Evolutionary conservation across 2,888 invertebrate species (phyloP).

Genomic region (Deilephila elpenor): DNA sequence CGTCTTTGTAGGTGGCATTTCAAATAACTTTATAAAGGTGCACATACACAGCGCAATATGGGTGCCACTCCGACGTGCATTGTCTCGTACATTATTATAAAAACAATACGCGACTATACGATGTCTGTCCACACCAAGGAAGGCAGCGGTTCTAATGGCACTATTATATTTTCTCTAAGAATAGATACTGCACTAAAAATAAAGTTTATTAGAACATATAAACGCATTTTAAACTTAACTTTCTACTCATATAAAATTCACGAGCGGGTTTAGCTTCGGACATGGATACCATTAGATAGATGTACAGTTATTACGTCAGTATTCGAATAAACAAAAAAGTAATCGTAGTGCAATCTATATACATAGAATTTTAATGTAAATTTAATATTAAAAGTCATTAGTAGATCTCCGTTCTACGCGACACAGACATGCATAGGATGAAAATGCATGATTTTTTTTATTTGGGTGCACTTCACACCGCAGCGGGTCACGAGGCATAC

Average conservation of each 20-base stretch:
- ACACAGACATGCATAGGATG: neutral
- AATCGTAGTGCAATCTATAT: no score
- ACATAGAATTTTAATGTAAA: no score
- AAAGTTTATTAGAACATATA: neutral
- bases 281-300: no score
- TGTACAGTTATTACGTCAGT: no score
- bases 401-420: neutral
- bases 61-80: neutral
- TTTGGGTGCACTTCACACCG: neutral
- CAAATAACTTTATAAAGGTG: neutral
- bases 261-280: no score
- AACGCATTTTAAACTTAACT: neutral
- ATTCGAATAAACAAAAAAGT: no score
- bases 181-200: neutral
- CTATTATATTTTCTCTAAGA: neutral
- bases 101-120: neutral
- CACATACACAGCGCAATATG: neutral
- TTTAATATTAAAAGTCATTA: neutral
- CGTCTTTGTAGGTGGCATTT: neutral
- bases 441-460: neutral
- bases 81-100: neutral
- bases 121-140: neutral
- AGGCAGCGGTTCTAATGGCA: neutral
- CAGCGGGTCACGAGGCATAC: neutral
- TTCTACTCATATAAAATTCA: no score